phyloP scores from a whole-genome alignment of 2,888 invertebrate genomes.

The Agrotis exclamationis region DNA sequence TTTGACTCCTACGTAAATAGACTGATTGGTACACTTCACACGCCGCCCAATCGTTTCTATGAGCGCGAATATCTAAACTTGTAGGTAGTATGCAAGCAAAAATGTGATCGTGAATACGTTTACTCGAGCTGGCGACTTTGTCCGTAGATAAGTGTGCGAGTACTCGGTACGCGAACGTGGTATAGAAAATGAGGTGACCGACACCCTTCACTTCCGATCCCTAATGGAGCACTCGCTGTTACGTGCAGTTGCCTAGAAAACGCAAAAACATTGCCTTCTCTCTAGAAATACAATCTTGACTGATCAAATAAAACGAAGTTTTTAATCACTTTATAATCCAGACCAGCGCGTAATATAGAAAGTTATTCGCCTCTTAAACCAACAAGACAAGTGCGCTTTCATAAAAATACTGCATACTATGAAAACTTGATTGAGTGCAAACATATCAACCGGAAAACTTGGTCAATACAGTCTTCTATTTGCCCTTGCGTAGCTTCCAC shows the following conservation, averaged over 20 bases:
- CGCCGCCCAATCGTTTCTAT: conserved; percentile 58
- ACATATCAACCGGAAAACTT: conserved; percentile 14
- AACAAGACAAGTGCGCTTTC: conserved; percentile 20
- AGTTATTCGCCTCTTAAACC: conserved; percentile 16
- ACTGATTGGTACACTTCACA: conserved; percentile 69
- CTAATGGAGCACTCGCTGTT: conserved; percentile 61
- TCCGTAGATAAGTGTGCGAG: conserved; percentile 45
- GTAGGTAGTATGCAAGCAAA: conserved; percentile 33
- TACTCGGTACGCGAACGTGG: conserved; percentile 38
- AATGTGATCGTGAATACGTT: conserved; percentile 50
- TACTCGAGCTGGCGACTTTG: conserved; percentile 40
- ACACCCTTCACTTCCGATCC: conserved; percentile 70
- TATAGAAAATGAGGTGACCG: conserved; percentile 68
- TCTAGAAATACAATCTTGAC: conserved; percentile 50
- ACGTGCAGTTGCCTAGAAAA: conserved; percentile 58
- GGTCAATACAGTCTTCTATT: conserved; percentile 17
- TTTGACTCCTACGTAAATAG: conserved; percentile 81
- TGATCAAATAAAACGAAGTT: conserved; percentile 33
- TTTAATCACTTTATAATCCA: conserved; percentile 32
- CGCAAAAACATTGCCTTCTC: conserved; percentile 53
- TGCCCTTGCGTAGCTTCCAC: conserved; percentile 16
- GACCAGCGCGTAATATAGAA: conserved; percentile 22
- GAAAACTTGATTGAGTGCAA: conserved; percentile 26
- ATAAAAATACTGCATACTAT: conserved; percentile 4
- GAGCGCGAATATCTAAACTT: conserved; percentile 35